phyloP scores from a whole-genome alignment of 2,113 vertebrate species.

The Nerophis lumbriciformis region DNA sequence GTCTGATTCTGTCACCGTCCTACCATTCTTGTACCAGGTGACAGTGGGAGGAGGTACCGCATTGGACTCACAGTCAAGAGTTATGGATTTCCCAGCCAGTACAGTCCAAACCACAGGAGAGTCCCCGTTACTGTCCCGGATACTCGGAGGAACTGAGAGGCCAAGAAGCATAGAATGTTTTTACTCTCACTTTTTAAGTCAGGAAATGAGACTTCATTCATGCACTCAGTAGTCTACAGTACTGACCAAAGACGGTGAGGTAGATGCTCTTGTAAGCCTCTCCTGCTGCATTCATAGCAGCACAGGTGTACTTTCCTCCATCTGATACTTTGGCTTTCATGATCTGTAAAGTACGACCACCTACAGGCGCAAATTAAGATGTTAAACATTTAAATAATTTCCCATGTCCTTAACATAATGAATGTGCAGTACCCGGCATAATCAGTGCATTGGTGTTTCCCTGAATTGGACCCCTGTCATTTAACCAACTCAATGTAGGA shows the following conservation, averaged over 20 bases:
- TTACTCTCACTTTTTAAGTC: background rate
- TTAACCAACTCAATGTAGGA: slow-evolving; percentile 89
- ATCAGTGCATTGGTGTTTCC: slow-evolving; percentile 77
- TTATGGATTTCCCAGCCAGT: slow-evolving; percentile 70
- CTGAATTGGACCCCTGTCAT: slow-evolving; percentile 77
- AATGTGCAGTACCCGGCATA: slow-evolving; percentile 79
- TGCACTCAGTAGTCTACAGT: background rate
- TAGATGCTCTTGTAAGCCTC: slow-evolving; percentile 82
- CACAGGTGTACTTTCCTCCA: slow-evolving; percentile 85
- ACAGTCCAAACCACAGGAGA: slow-evolving; percentile 76
- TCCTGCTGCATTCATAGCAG: slow-evolving; percentile 88
- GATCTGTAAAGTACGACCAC: slow-evolving; percentile 87
- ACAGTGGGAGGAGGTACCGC: slow-evolving; percentile 86
- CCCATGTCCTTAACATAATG: background rate
- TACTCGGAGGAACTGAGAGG: slow-evolving; percentile 85
- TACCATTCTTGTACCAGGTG: slow-evolving; percentile 91
- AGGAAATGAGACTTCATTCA: background rate
- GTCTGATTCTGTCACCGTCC: slow-evolving; percentile 68
- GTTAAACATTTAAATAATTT: background rate
- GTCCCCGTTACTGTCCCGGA: slow-evolving; percentile 78
- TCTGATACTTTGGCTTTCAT: slow-evolving; percentile 83
- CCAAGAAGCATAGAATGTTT: background rate
- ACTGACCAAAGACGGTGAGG: slow-evolving; percentile 88
- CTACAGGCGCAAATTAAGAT: slow-evolving; percentile 52
- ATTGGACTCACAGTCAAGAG: slow-evolving; percentile 84